Percentiles rank a stretch among this genome's conserved stretches.
Evolutionary conservation across 1,140 invertebrate genomes (phyloP).

Genomic region (Microplitis mediator): DNA sequence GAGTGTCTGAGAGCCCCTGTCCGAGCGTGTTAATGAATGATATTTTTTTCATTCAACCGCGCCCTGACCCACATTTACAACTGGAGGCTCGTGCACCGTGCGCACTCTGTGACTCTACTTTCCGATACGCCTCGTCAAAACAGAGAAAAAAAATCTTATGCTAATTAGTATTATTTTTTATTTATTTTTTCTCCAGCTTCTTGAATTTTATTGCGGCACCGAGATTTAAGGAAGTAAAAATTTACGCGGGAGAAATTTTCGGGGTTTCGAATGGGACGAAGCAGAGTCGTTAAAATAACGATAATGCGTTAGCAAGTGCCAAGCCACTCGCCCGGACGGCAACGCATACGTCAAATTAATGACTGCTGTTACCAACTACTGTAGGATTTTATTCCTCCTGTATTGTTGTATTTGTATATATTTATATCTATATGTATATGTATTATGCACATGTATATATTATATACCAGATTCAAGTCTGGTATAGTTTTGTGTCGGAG

Average conservation of each 20-base stretch:
- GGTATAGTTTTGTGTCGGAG: neutral
- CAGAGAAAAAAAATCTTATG: neutral
- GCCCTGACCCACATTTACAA: conserved; percentile 57
- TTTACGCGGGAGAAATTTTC: neutral
- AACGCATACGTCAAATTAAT: conserved; percentile 45
- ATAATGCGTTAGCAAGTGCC: conserved; percentile 41
- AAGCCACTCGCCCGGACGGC: conserved; percentile 31
- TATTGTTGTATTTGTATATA: neutral
- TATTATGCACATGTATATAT: conserved; percentile 7
- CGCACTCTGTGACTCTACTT: conserved; percentile 31
- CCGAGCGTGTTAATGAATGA: conserved; percentile 58
- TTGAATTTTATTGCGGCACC: no score
- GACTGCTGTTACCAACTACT: conserved; percentile 29
- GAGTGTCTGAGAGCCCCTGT: conserved; percentile 43
- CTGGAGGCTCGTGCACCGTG: conserved; percentile 37
- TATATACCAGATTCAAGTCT: no score
- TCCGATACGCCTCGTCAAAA: conserved; percentile 37
- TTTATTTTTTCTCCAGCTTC: neutral
- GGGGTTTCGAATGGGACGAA: neutral
- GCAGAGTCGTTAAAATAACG: conserved; percentile 45
- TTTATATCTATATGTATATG: conserved; percentile 2
- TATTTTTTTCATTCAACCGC: conserved; percentile 61
- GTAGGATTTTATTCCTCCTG: conserved; percentile 16
- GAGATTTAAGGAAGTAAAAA: neutral
- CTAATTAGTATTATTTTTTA: neutral